Conservation (phyloP, 1,140 invertebrate genomes). For the Metaphire vulgaris region DNA sequence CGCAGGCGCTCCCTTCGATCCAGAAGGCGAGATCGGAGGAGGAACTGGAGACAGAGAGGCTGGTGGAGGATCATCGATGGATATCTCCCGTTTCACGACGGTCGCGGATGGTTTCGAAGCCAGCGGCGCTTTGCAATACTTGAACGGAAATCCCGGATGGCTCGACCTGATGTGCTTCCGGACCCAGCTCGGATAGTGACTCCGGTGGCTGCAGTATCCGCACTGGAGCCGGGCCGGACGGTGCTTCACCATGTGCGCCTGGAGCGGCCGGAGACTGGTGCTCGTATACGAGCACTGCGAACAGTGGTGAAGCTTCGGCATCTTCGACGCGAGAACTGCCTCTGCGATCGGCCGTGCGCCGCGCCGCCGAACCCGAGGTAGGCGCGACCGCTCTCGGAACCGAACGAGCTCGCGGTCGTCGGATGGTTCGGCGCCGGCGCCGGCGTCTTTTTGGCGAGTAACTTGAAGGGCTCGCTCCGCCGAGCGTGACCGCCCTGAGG, state of each 20-base stretch:
- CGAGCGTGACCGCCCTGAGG: background rate
- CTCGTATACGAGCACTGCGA: background rate
- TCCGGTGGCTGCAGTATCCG: constrained; percentile 10
- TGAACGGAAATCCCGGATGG: background rate
- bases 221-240: background rate
- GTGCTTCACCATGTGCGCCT: constrained; percentile 2
- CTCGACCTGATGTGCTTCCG: background rate
- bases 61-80: too few species aligned
- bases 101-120: background rate
- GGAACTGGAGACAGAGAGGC: background rate
- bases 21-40: background rate
- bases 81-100: background rate
- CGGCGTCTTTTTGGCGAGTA: background rate
- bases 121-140: background rate
- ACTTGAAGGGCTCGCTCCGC: background rate
- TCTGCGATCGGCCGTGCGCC: background rate
- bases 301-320: background rate
- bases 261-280: background rate
- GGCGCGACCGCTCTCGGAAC: too few species aligned
- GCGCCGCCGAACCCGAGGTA: too few species aligned
- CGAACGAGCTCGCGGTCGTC: too few species aligned
- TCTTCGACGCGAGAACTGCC: background rate
- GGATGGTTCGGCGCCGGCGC: background rate
- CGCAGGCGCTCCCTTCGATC: background rate
- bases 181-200: constrained; percentile 6